Conservation (phyloP, 2,797 vertebrate genomes). For the Apogon talboti region DNA sequence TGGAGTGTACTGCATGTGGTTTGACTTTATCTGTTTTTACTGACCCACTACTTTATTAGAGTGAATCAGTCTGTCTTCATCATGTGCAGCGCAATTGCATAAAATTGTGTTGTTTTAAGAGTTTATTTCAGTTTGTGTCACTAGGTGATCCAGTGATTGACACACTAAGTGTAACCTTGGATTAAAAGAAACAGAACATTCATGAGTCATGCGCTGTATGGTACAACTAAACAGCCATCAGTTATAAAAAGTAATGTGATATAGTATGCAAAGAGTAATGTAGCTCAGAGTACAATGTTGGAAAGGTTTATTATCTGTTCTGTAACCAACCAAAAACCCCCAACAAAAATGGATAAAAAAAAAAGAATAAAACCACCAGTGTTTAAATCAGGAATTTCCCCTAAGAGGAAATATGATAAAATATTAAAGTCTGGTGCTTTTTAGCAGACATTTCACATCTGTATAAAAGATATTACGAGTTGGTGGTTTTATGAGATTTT, state of each 20-base stretch:
- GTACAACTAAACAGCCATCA: neutral
- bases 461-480: slow-evolving; percentile 5
- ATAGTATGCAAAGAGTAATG: neutral
- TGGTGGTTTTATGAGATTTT: slow-evolving; percentile 13
- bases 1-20: slow-evolving; percentile 43
- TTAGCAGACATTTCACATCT: neutral
- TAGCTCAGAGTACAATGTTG: slow-evolving; percentile 7
- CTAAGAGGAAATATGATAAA: slow-evolving; percentile 12
- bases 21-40: slow-evolving; percentile 31
- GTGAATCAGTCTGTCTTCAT: slow-evolving; percentile 4
- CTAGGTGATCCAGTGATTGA: neutral
- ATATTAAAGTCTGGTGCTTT: neutral
- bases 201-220: neutral
- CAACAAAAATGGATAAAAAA: neutral
- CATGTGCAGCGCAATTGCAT: neutral
- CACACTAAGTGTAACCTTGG: neutral
- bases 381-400: slow-evolving; percentile 10
- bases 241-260: slow-evolving; percentile 13
- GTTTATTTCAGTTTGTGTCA: slow-evolving; percentile 1
- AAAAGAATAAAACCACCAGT: neutral
- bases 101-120: slow-evolving; percentile 6
- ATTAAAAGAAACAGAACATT: neutral
- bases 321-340: slow-evolving; percentile 10
- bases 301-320: slow-evolving; percentile 7
- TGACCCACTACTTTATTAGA: slow-evolving; percentile 24